phyloP scores from a whole-genome alignment of 2,113 vertebrate genomes.

The Recurvirostra avosetta region DNA sequence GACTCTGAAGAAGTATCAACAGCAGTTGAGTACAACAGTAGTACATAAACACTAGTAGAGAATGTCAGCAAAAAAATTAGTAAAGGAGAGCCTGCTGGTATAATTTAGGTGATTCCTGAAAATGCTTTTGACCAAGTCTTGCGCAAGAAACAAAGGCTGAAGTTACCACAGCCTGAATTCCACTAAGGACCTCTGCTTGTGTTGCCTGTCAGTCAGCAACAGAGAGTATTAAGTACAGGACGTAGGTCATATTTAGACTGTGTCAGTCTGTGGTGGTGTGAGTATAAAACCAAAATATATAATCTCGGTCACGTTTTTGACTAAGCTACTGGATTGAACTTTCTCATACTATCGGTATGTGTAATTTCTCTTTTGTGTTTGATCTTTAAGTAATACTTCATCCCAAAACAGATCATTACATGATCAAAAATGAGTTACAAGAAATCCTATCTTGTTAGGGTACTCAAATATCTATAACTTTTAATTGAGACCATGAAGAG shows the following conservation, averaged over 20 bases:
- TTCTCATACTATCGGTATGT: background rate
- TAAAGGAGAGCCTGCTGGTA: background rate
- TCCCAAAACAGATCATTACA: background rate
- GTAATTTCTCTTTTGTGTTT: background rate
- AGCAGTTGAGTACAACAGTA: background rate
- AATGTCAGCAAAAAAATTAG: background rate
- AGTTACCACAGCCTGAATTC: background rate
- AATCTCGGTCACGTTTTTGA: background rate
- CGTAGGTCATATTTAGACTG: background rate
- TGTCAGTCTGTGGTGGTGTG: background rate
- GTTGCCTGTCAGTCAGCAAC: background rate
- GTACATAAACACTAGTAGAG: fast-evolving
- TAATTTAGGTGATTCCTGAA: background rate
- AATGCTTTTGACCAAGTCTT: background rate
- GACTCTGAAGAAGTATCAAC: background rate
- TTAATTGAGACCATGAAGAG: background rate
- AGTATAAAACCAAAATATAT: background rate
- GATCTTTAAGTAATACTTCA: background rate
- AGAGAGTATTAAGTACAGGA: background rate
- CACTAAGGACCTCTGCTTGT: background rate
- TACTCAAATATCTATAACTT: background rate
- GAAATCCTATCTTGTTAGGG: background rate
- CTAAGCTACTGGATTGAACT: background rate
- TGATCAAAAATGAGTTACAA: background rate
- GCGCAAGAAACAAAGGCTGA: background rate